A percentile compares a stretch with the other conserved stretches of the same genome.
These are phyloP conservation scores for Tenodera sinensis DNA, from an alignment of 2,888 invertebrate species.

Conservation along the genomic window DNA sequence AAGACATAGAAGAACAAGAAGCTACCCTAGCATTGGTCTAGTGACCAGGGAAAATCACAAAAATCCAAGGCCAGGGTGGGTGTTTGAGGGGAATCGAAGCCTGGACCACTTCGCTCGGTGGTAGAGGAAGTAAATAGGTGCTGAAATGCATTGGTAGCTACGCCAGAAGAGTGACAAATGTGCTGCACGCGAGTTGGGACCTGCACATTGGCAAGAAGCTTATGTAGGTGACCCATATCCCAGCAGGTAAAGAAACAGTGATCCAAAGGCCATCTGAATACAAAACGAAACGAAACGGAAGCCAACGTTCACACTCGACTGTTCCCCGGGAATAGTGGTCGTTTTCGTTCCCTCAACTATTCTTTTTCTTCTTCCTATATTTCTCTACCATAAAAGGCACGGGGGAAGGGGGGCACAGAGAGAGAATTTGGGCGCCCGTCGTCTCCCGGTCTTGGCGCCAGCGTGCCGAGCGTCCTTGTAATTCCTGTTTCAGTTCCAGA, in stretches of 20 bases:
- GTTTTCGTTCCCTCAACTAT: not conserved
- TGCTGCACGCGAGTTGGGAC: too few relatives aligned
- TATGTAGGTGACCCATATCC: not conserved
- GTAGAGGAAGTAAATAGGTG: too few relatives aligned
- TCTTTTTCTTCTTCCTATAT: not conserved
- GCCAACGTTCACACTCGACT: not conserved
- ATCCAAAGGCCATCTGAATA: not conserved
- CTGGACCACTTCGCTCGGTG: too few relatives aligned
- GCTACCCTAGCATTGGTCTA: too few relatives aligned
- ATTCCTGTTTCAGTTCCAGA: constrained; percentile 3
- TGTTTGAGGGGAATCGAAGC: too few relatives aligned
- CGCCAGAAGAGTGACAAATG: too few relatives aligned
- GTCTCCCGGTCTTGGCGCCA: constrained; percentile 16
- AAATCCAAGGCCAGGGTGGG: too few relatives aligned
- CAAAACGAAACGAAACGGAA: not conserved
- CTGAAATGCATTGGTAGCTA: too few relatives aligned
- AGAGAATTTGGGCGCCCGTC: constrained; percentile 11
- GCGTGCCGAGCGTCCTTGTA: constrained; percentile 3
- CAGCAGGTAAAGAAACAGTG: not conserved
- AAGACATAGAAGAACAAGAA: too few relatives aligned
- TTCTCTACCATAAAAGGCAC: not conserved
- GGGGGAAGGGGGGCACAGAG: not conserved
- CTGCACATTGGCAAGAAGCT: not conserved
- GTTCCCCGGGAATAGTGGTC: not conserved
- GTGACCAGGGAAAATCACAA: too few relatives aligned